Evolutionary conservation across 2,888 invertebrate genomes (phyloP).

Genomic region (Conops quadrifasciatus): DNA sequence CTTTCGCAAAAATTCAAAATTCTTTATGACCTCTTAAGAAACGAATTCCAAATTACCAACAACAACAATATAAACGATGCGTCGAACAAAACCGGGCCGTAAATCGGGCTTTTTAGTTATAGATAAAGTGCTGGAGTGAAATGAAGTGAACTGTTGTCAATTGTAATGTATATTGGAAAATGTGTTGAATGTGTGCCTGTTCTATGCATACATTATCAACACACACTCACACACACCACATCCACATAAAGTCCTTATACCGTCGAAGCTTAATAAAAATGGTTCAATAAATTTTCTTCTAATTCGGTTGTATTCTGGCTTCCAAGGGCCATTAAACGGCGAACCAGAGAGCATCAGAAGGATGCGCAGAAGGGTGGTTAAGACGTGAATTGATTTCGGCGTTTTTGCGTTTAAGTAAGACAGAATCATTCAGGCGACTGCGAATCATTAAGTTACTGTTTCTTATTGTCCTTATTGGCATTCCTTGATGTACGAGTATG

Average conservation of each 20-base stretch:
- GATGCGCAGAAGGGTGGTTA: background rate
- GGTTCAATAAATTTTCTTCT: slow-evolving; percentile 54
- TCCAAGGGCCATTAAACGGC: slow-evolving; percentile 45
- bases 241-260: background rate
- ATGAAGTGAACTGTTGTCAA: background rate
- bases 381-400: background rate
- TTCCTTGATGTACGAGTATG: too few species aligned
- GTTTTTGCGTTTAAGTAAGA: background rate
- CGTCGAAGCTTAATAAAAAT: slow-evolving; percentile 45
- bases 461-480: too few species aligned
- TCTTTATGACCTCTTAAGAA: too few species aligned
- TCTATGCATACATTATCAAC: background rate
- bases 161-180: background rate
- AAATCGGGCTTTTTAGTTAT: background rate
- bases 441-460: background rate
- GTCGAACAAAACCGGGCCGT: background rate
- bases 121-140: too few species aligned
- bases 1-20: too few species aligned
- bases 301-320: slow-evolving; percentile 48
- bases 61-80: background rate
- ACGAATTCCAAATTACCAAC: too few species aligned
- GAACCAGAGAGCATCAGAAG: slow-evolving; percentile 4
- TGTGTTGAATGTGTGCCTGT: too few species aligned
- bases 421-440: too few species aligned
- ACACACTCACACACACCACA: background rate